Evolutionary conservation across 1,140 invertebrate genomes (phyloP).

Genomic region (Drosophila quadrilineata): DNA sequence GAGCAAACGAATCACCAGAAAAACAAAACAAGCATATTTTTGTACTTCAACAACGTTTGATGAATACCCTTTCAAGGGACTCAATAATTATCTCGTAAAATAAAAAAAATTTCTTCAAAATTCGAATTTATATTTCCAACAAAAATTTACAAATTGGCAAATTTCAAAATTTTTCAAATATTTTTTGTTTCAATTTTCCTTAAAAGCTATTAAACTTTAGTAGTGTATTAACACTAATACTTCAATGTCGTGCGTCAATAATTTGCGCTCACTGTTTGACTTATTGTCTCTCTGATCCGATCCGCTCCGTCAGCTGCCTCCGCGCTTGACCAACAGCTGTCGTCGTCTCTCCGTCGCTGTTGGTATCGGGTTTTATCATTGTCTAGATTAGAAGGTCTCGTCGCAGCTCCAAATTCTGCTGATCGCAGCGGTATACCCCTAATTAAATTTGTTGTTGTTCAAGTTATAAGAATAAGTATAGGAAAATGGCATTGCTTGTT

Average conservation of each 20-base stretch:
- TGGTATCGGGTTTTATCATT: slow-evolving; percentile 65
- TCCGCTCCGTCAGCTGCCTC: slow-evolving; percentile 9
- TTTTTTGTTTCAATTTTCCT: neutral
- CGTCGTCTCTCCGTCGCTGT: slow-evolving; percentile 12
- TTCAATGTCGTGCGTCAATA: slow-evolving; percentile 67
- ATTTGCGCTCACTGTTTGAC: slow-evolving; percentile 60
- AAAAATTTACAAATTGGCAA: neutral
- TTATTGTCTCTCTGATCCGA: slow-evolving; percentile 48
- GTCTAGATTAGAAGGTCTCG: slow-evolving; percentile 70
- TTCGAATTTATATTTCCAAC: neutral
- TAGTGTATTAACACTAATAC: slow-evolving; percentile 25
- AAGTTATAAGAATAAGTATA: slow-evolving; percentile 34
- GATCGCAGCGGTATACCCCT: slow-evolving; percentile 74
- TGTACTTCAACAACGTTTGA: neutral
- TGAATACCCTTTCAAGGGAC: slow-evolving; percentile 11
- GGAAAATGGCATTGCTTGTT: slow-evolving; percentile 39
- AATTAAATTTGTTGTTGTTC: slow-evolving; percentile 66
- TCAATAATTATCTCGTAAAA: neutral
- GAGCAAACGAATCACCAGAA: slow-evolving; percentile 40
- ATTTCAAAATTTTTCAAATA: neutral
- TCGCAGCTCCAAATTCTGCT: slow-evolving; percentile 64
- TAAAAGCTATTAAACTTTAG: neutral
- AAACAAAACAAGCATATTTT: slow-evolving; percentile 12
- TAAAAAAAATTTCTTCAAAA: neutral
- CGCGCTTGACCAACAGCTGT: slow-evolving; percentile 54